Evolutionary conservation across 2,888 invertebrate genomes (phyloP), one percentile per base, ranked within the genome.

Genomic region (Troides oblongomaculatus): DNA sequence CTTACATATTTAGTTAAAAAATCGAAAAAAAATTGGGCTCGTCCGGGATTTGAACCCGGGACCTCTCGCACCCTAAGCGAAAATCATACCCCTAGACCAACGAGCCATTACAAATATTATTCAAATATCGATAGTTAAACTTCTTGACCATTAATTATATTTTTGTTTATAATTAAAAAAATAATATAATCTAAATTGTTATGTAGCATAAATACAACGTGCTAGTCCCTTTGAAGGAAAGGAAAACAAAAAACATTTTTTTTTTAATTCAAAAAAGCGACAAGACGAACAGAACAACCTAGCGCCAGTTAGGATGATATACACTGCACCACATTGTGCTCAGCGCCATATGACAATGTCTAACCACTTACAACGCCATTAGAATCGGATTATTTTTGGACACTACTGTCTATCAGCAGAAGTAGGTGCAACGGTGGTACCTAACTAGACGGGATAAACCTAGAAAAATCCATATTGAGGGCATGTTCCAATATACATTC

Each of bases 31-130:
- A n/a, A 56, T 43, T 79, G 93, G 93, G 93, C 92, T 92, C 92
- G 92, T 92, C 92, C 92, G 92, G 93, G 93, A 93, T 92, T 93
- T 93, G 93, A 93, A 93, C 93, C 92, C 92, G 92, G 92, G 92
- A 93, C 93, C 93, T 92, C 92, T 93, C 92, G 92, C 92, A 93
- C 92, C 93, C 92, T 88, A 93, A 93, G 92, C 92, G 93, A 92
- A 88, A 93, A 93, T 93, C 92, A 93, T 93, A 93, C 93, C 93
- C 91, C 92, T 93, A 93, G 92, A 93, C 93, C 93, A 93, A 93
- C 92, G 92, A 92, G 92, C 92, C 92, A 74, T 5, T 70, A 30
- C 0, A 3, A 1, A 0, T 2, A 10, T 0, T 6, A 0, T 57
- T 57, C 61, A 65, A 69, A 69, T 61, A 60, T 12, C 1, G 36